Evolutionary conservation across 92 coral and sea anemone genomes (phyloP), one percentile per base, ranked within the genome.

Genomic region (Umimayanthus kanabou): DNA sequence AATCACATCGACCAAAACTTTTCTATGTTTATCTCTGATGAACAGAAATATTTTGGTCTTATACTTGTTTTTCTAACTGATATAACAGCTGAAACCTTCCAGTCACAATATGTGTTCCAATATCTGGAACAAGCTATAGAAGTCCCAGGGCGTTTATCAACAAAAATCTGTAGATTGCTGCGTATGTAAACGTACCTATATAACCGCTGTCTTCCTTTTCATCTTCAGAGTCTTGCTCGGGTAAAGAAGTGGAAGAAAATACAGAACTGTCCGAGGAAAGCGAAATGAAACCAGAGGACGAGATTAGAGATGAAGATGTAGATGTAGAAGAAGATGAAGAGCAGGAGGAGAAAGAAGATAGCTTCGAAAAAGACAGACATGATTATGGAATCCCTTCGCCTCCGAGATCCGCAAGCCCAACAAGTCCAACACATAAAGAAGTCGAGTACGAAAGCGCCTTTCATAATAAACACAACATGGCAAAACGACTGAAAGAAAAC

Each of bases 361-460:
- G n/a, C 13, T 33, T 37, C n/a, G 45, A 3, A n/a, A 39, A n/a
- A 16, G 79, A 39, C 29, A 49, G 29, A 50, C 20, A 4, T 28
- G 87, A 83, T 83, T 83, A 83, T 16, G 87, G 67, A 0, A 70
- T 83, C 58, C 87, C 87, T 9, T 83, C 87, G 61, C 87, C 87
- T 26, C 87, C 84, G 1, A 80, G 76, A 45, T 83, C 87, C 6
- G 40, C 42, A 18, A 83, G 87, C n/a, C 87, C 87, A 28, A 28
- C 55, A 26, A 83, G 66, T 70, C 87, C 87, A 13, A 71, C 15
- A 15, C 77, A 30, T 15, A 55, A 33, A 18, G 28, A 29, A 2
- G 66, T 9, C 47, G 65, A 88, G 66, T 30, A 82, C 58, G 86
- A 83, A 83, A 84, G 88, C 9, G 88, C 87, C 18, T 83, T 83